Base-by-base conservation (phyloP, 35 echinoderm and acorn worm genomes). In the Holothuria glaberrima region DNA sequence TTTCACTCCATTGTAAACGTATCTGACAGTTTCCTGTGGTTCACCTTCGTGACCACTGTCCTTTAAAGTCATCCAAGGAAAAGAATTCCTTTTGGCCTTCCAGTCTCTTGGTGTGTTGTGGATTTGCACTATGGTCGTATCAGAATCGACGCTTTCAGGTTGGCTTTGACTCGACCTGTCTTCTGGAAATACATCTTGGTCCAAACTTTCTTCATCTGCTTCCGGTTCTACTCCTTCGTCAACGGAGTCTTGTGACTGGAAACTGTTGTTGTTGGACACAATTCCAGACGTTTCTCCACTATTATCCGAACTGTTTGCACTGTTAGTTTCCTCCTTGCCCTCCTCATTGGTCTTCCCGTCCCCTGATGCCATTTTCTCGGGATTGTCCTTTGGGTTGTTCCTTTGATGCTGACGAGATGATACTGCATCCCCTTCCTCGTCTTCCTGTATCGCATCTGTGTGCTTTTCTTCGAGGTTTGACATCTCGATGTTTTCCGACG, bases 161-260 rank as follows among this genome's bases (percentile, higher is more conserved):
- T 54, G 50, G 16, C 13, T 54, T 54, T 54, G 50, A 54, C 10
- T 54, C 50, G 50, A 14, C 13, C 10, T 14, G 0, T 17, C 86
- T 16, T 29, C 34, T 0, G n/a, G 38, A 64, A 57, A 13, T 6
- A 69, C 73, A 28, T 54, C 75, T 71, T 44, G 48, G 26, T 88
- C 84, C 19, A 78, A 29, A 48, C 74, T 78, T 17, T 64, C 56
- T 28, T 48, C 57, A 31, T 67, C 66, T 12, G 50, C 61, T 9
- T 92, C 70, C 31, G 69, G 48, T 26, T 92, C 70, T 25, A 83
- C 91, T 17, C 82, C 81, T 13, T 76, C 92, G 36, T 97, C 94
- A 22, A 80, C 75, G 2, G 94, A 99, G 54, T 99, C 97, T 64
- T 99, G 97, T 16, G 97, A 98, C 73, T 99, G 97, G 85, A 99